These are phyloP conservation scores for Drosophila lini DNA, from an alignment of 1,140 invertebrate species.

Conservation along the genomic window DNA sequence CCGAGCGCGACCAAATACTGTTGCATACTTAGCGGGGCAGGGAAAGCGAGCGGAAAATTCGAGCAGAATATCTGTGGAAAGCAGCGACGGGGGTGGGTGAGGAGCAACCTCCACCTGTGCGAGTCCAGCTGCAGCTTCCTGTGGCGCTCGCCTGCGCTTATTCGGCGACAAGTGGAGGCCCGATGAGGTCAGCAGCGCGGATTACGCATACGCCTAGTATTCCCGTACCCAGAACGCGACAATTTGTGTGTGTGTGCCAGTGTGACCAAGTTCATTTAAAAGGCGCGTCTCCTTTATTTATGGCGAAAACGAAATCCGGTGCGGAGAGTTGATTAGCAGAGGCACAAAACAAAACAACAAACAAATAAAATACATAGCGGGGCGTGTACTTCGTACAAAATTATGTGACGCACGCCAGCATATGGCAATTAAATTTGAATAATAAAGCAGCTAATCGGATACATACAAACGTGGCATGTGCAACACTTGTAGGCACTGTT, in stretches of 20 bases:
- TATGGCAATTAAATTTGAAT: conserved; percentile 56
- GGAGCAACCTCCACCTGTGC: conserved; percentile 34
- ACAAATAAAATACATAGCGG: conserved; percentile 7
- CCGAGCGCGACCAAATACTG: conserved; percentile 44
- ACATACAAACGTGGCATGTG: conserved; percentile 9
- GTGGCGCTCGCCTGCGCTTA: conserved; percentile 15
- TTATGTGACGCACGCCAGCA: conserved; percentile 49
- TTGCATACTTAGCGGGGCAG: conserved; percentile 71
- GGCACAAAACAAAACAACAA: conserved; percentile 22
- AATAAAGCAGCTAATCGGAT: conserved; percentile 30
- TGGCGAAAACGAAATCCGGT: conserved; percentile 40
- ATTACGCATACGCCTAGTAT: conserved; percentile 28
- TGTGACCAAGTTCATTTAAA: conserved; percentile 53
- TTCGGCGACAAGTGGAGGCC: conserved; percentile 63
- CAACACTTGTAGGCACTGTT: conserved; percentile 36
- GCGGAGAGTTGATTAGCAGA: conserved; percentile 61
- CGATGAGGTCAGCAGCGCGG: conserved; percentile 61
- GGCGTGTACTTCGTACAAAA: conserved; percentile 23
- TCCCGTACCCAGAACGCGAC: not conserved
- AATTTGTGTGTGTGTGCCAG: conserved; percentile 1
- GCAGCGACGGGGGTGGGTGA: too few relatives aligned
- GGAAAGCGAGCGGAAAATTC: not conserved
- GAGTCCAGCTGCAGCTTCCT: conserved; percentile 43
- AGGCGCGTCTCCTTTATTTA: conserved; percentile 33
- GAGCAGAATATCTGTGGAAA: not conserved